Conservation (phyloP, 1,140 invertebrate species). For the Pseudobourletiella spinata region DNA sequence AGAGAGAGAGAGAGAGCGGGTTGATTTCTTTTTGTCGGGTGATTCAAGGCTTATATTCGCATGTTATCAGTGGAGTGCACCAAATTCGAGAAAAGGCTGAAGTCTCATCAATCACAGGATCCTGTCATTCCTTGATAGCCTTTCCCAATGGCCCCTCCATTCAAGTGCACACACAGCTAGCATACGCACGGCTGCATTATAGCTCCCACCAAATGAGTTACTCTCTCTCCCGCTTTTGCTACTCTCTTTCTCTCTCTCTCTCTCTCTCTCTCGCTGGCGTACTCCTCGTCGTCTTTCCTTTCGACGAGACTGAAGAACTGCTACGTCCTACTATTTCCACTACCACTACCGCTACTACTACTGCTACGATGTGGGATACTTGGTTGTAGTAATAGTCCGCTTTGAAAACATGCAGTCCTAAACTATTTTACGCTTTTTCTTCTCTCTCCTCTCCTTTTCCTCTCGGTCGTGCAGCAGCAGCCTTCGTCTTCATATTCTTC, state of each 20-base stretch:
- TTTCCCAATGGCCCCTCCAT: constrained; percentile 28
- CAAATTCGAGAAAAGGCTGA: constrained; percentile 28
- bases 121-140: constrained; percentile 34
- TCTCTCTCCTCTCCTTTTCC: too few species aligned
- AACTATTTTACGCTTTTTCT: too few species aligned
- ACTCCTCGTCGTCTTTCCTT: background rate
- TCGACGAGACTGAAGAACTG: background rate
- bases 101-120: constrained; percentile 33
- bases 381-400: too few species aligned
- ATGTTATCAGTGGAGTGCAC: constrained; percentile 31
- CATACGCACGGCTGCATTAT: constrained; percentile 26
- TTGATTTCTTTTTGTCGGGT: constrained; percentile 26
- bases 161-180: constrained; percentile 19
- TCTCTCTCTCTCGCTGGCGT: constrained; percentile 7
- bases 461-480: too few species aligned
- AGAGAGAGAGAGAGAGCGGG: constrained; percentile 7
- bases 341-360: background rate
- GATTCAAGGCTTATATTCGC: constrained; percentile 26
- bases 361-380: too few species aligned
- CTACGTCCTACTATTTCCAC: background rate
- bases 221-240: background rate
- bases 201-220: constrained; percentile 20
- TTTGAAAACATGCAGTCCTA: too few species aligned
- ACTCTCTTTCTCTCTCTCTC: background rate
- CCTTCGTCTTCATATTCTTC: too few species aligned